Evolutionary conservation across 2,113 vertebrate species (phyloP).

Genomic region (Larimichthys crocea): DNA sequence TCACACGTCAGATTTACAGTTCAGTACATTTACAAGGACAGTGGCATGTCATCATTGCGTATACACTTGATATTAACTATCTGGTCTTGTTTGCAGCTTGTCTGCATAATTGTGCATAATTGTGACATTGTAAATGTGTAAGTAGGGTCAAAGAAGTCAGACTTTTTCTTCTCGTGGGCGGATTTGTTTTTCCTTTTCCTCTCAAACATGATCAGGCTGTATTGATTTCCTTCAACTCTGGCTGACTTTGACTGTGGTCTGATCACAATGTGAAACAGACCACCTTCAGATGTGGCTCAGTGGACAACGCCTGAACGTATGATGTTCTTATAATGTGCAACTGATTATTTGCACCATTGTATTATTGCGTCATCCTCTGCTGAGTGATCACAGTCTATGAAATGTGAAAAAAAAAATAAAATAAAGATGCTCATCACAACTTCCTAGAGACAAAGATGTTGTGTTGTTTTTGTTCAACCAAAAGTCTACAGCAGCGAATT

Average conservation of each 20-base stretch:
- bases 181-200: neutral
- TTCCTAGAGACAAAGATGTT: no score
- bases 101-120: conserved; percentile 7
- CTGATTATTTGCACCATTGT: no score
- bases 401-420: no score
- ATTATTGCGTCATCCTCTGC: no score
- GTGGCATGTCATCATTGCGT: neutral
- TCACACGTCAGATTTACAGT: conserved; percentile 15
- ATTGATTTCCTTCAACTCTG: conserved; percentile 29
- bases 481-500: no score
- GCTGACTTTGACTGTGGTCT: conserved; percentile 13
- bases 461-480: no score
- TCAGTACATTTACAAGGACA: conserved; percentile 10
- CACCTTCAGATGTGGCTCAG: neutral
- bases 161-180: neutral
- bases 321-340: neutral
- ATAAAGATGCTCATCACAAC: no score
- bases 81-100: neutral
- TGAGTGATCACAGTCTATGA: no score
- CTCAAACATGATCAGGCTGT: conserved; percentile 22
- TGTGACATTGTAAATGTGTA: neutral
- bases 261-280: conserved; percentile 11
- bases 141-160: conserved; percentile 16
- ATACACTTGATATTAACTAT: neutral
- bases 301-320: neutral